These are phyloP conservation scores for Rotaria macrura DNA, from an alignment of 2,888 invertebrate genomes.

Conservation along the genomic window DNA sequence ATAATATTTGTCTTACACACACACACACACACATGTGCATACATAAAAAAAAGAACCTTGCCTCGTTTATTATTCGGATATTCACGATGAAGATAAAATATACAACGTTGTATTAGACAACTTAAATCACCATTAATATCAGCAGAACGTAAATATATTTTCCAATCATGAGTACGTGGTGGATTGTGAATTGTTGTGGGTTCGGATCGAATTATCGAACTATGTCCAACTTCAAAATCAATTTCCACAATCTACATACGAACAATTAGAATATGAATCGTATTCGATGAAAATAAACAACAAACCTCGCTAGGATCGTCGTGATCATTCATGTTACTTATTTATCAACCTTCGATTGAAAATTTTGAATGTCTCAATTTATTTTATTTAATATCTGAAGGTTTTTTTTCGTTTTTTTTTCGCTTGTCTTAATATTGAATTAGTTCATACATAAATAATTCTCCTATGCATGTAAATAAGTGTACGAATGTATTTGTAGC, in stretches of 20 bases:
- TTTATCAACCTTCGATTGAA: background rate
- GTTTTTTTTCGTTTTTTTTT: too few species aligned
- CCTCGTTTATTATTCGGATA: background rate
- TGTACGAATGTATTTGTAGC: too few species aligned
- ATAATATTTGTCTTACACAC: background rate
- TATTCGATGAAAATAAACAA: background rate
- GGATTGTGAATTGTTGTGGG: background rate
- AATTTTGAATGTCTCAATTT: background rate
- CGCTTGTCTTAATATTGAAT: too few species aligned
- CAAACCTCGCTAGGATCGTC: background rate
- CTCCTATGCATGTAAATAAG: too few species aligned
- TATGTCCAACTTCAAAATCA: conserved; percentile 9
- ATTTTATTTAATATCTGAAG: background rate
- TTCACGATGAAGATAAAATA: conserved; percentile 1
- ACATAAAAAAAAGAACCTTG: background rate
- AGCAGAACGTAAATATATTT: background rate
- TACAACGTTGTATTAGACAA: background rate
- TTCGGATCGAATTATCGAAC: background rate
- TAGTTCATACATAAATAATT: too few species aligned
- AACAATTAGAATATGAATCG: background rate
- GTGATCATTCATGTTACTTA: background rate
- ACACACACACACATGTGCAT: background rate
- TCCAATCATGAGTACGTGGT: conserved; percentile 4
- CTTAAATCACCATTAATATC: background rate
- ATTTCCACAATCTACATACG: background rate